These are phyloP conservation scores for Leptinotarsa rubiginosa DNA, from an alignment of 2,888 invertebrate species.

Conservation along the genomic window DNA sequence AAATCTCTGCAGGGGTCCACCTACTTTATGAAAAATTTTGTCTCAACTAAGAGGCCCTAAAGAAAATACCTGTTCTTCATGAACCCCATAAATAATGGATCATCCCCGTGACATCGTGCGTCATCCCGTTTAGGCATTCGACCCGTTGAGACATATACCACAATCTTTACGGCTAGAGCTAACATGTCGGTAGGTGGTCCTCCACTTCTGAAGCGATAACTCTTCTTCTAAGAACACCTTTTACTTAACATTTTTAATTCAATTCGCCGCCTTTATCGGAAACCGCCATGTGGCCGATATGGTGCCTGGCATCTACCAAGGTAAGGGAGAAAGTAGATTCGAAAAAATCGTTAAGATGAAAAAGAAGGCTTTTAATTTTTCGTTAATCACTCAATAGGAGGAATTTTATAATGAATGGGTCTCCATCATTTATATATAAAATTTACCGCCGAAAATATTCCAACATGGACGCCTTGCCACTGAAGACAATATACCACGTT, in stretches of 20 bases:
- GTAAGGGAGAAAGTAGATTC: slow-evolving; percentile 3
- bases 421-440: too few relatives aligned
- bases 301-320: neutral
- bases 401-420: too few relatives aligned
- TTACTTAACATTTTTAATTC: slow-evolving; percentile 8
- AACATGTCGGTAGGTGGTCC: slow-evolving; percentile 14
- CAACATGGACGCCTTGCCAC: too few relatives aligned
- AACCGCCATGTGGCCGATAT: slow-evolving; percentile 9
- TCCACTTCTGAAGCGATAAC: slow-evolving; percentile 6
- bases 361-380: too few relatives aligned
- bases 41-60: neutral
- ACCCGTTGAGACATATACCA: slow-evolving; percentile 17
- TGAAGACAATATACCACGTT: too few relatives aligned
- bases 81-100: slow-evolving; percentile 4
- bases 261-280: slow-evolving; percentile 14
- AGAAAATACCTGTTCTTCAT: neutral
- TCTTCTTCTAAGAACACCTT: slow-evolving; percentile 12
- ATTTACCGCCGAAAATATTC: too few relatives aligned
- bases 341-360: neutral
- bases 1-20: neutral
- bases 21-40: neutral
- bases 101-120: neutral
- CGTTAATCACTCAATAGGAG: too few relatives aligned
- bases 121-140: neutral
- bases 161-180: slow-evolving; percentile 1